phyloP scores from a whole-genome alignment of 2,797 vertebrate genomes.

The Enteromius afrohamiltoni region DNA sequence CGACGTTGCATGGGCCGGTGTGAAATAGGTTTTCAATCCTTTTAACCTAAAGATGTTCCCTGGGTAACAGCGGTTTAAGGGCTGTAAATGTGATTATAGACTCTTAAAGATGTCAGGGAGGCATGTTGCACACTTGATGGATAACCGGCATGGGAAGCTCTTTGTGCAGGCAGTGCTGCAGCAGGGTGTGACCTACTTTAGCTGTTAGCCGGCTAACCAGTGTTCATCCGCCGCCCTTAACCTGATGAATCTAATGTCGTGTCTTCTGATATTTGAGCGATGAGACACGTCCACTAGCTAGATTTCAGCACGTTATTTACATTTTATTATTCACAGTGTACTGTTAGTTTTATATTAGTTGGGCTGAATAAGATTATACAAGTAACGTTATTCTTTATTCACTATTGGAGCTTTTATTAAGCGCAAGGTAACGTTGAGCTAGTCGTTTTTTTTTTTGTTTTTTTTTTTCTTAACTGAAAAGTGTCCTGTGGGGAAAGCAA shows the following conservation, averaged over 20 bases:
- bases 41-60: not conserved
- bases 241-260: not conserved
- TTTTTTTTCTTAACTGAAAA: not conserved
- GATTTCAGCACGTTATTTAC: not conserved
- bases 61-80: not conserved
- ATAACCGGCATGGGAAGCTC: constrained; percentile 47
- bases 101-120: not conserved
- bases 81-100: not conserved
- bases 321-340: not conserved
- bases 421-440: not conserved
- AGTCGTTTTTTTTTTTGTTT: no score
- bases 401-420: not conserved
- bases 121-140: not conserved
- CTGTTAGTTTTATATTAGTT: not conserved
- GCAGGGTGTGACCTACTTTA: constrained; percentile 85
- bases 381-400: no score
- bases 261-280: not conserved
- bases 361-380: not conserved
- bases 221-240: constrained; percentile 24
- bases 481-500: accelerated
- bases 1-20: not conserved
- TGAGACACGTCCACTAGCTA: not conserved
- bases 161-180: constrained; percentile 74
- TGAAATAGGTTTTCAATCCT: not conserved
- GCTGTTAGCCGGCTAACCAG: constrained; percentile 72